Base-by-base conservation (phyloP, 2,113 vertebrate species). In the Cranoglanis bouderius region DNA sequence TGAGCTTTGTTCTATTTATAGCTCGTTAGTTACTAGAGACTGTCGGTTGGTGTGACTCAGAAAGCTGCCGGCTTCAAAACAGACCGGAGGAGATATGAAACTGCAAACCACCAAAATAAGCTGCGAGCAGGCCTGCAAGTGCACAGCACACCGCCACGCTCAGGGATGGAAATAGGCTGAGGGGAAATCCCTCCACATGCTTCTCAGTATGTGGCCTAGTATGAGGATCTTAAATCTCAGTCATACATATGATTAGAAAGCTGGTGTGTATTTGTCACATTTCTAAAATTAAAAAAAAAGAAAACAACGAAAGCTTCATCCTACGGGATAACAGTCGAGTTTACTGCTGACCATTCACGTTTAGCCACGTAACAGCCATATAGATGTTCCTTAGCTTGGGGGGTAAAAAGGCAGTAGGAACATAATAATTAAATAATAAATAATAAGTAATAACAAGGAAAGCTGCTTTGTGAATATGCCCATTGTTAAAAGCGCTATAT, bases 141-240 rank as follows among this genome's bases (percentile, higher is more conserved):
- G 84, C 84, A 85, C 89, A 74, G 24, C 81, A 90, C 91, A 91
- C 92, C 90, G 81, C 91, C 88, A 87, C 83, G 85, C 67, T 90
- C 91, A 90, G 83, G 88, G 91, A 89, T 92, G 85, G 92, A 95
- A 95, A 95, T 94, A 96, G 93, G 92, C 81, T 5, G 59, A 70
- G 91, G 94, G 94, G 93, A 93, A 95, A 93, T 94, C 94, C 95
- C 94, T 86, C 29, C 90, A 90, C 92, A 93, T 92, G 92, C 32
- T 90, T 90, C 92, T 92, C 93, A 92, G 89, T 92, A 88, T 61
- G 65, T n/a, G 72, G 63, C 57, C 80, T 38, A 61, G 38, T 61
- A 43, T 12, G 13, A 77, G 3, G 35, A 38, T 85, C 38, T 32
- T 55, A 86, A 21, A 80, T 55, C 49, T 67, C 84, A 1, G 49